Base-by-base conservation (phyloP, 2,113 vertebrate genomes). In the Odobenus rosmarus region DNA sequence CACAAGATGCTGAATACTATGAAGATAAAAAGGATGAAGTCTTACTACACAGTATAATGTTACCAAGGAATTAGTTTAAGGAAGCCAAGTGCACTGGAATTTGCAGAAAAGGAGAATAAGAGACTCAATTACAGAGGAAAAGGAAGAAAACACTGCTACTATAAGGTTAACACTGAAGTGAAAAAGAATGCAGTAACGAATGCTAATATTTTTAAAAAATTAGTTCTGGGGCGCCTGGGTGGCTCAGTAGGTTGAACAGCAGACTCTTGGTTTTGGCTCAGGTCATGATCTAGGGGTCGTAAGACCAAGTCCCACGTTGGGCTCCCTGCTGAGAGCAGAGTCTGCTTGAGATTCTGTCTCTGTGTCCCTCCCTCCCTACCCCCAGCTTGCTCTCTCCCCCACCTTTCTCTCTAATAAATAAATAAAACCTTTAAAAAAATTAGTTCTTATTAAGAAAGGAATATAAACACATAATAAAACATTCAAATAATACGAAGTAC, bases 391-490 rank as follows among this genome's bases (percentile, higher is more conserved):
- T 59, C 33, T 69, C 67, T n/a, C 67, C 16, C 67, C 8, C 8
- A 18, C 33, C n/a, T 33, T 53, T 53, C 51, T 53, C 51, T 67
- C 62, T 67, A 19, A 36, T 4, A 36, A 10, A 69, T 69, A 69
- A 69, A 69, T 36, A 69, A 69, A 69, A 69, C 18, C 67, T 69
- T 69, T n/a, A 36, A 69, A 69, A 69, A 36, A 19, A 36, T 69
- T 36, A 69, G 59, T 91, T 90, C 14, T 93, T 79, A 94, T 15
- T 86, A 4, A 95, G 90, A 96, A 96, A 57, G 21, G 13, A 62
- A 23, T 71, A 77, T 9, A 88, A 31, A 88, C 2, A 85, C 7
- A 77, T 61, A 86, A 71, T n/a, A 82, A 93, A 86, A 95, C 55
- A 64, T 67, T 84, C 13, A 92, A 93, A 82, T 1, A 72, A 86